Evolutionary conservation across 35 echinoderm and acorn worm species (phyloP), one percentile per base, ranked within the genome.

Genomic region (Acanthaster planci): DNA sequence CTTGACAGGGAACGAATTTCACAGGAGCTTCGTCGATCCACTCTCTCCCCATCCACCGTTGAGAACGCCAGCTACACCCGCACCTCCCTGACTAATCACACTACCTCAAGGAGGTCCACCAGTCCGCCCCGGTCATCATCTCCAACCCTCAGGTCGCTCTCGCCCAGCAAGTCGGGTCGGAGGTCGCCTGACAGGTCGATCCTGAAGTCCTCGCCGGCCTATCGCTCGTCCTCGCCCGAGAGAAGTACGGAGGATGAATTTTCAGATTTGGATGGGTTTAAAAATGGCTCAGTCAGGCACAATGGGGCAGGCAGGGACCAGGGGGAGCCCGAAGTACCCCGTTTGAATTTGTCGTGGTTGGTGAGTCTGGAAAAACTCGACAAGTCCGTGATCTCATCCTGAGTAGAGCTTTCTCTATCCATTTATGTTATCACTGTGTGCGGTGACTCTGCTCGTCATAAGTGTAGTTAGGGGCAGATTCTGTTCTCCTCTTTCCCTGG

Each of bases 1-100:
- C 42, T 47, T 51, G n/a, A 76, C 82, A 98, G 95, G 77, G 95
- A 98, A 77, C 82, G 95, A 77, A 55, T 98, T 21, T 78, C 87
- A 21, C 95, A 98, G 78, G 95, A 98, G 55, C 52, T 98, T 7
- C 83, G 95, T 32, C 52, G 91, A 34, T 88, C 84, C 51, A 77
- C 82, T 22, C 80, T 90, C 32, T 84, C 78, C 37, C 52, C 88
- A 15, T 37, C 83, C 35, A 79, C 77, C 36, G 79, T 60, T 2
- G 55, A 82, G 27, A 89, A 67, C 27, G 32, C 78, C 44, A 86
- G 53, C 52, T 80, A 31, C 58, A 57, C 36, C 7, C 72, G 57
- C 21, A 51, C 83, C 1, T 55, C 68, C 39, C 31, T 84, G 8
- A 54, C 18, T 0, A 39, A 90, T 17, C 51, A 60, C 31, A 84